These are phyloP conservation scores for Rotaria macrura DNA, from an alignment of 2,888 invertebrate genomes.

Conservation along the genomic window DNA sequence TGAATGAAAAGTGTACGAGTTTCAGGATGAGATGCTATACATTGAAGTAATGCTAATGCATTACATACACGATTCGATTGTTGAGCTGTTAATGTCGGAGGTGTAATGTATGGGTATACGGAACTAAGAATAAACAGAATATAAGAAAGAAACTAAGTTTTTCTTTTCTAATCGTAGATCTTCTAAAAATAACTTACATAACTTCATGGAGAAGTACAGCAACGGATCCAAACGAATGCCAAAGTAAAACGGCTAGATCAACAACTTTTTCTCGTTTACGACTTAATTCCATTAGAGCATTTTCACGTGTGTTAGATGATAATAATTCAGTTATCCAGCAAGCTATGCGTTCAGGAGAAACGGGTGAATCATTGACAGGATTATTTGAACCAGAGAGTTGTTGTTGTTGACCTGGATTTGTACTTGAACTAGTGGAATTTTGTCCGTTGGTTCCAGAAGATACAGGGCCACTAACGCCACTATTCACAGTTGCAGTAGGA, in stretches of 20 bases:
- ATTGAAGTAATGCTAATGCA: constrained; percentile 89
- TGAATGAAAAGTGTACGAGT: constrained; percentile 65
- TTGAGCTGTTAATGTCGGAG: constrained; percentile 76
- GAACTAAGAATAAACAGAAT: neutral
- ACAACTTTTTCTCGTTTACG: constrained; percentile 78
- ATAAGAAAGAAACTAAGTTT: too few species aligned
- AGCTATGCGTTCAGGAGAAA: constrained; percentile 18
- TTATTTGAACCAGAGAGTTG: too few species aligned
- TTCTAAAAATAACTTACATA: constrained; percentile 58
- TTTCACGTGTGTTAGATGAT: constrained; percentile 27
- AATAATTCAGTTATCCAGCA: constrained; percentile 29
- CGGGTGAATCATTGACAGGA: neutral
- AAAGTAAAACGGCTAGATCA: constrained; percentile 92
- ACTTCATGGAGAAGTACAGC: constrained; percentile 85
- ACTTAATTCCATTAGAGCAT: constrained; percentile 48
- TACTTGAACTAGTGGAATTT: neutral
- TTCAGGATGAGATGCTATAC: constrained; percentile 96
- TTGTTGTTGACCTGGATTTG: neutral
- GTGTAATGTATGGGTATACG: constrained; percentile 95
- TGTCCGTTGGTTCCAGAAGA: neutral
- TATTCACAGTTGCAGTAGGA: neutral
- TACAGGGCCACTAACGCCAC: neutral
- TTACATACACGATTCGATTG: constrained; percentile 98
- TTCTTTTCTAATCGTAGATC: too few species aligned
- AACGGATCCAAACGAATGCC: constrained; percentile 95